Evolutionary conservation across 2,113 vertebrate genomes (phyloP), one percentile per base, ranked within the genome.

Genomic region (Misgurnus mizolepis): DNA sequence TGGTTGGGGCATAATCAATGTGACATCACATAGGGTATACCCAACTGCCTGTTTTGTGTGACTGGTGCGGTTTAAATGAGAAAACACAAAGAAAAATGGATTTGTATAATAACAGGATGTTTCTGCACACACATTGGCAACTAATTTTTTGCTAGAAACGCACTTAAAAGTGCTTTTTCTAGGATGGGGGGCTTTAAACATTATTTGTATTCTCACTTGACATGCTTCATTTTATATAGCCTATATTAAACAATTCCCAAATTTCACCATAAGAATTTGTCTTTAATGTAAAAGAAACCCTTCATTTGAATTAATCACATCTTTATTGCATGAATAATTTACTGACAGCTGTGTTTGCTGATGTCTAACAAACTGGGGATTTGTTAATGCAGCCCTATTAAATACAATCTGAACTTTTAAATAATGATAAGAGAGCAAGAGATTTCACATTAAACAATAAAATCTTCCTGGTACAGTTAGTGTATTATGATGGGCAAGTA

Each of bases 291-390:
- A 14, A 72, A 85, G 65, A 83, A 83, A 81, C 64, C 56, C 53
- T 82, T 83, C 14, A 78, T 80, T 82, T 47, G 74, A 85, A 89
- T 82, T 68, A 78, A 88, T 86, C 81, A 82, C 83, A 81, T 76
- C 85, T 81, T 77, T 80, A 72, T 78, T 73, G 71, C 76, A 34
- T 75, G 78, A 66, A 80, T 86, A 87, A 92, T 90, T 89, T 87
- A 88, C 79, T 71, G 11, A 55, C 62, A 77, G 82, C 71, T 61
- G 80, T 80, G 56, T 79, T 80, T 56, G 40, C 67, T 76, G 84
- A 58, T 65, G 56, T 61, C 62, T 67, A 39, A 60, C 82, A 86
- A 86, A 72, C 14, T 27, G 78, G 77, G 76, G 78, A 82, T 86
- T 80, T 81, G 72, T 85, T 50, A 83, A 87, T 89, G 88, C 80